Percentiles rank a stretch among this genome's conserved stretches.
phyloP scores from a whole-genome alignment of 2,888 invertebrate species.

The Pinctada fucata region DNA sequence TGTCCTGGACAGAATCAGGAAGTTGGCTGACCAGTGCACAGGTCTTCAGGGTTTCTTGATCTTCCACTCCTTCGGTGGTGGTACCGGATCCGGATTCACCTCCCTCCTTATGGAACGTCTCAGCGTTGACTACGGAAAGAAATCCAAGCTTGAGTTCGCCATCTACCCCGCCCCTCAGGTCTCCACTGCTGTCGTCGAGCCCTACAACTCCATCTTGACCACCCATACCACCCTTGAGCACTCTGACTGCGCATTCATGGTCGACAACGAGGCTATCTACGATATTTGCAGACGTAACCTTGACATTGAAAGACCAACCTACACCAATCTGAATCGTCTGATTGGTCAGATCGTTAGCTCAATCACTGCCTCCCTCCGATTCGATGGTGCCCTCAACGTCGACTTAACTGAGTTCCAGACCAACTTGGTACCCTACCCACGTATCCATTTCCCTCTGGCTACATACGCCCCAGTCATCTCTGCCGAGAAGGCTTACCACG shows the following conservation, averaged over 20 bases:
- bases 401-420: slow-evolving; percentile 76
- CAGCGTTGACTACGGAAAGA: slow-evolving; percentile 86
- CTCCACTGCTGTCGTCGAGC: slow-evolving; percentile 95
- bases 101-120: slow-evolving; percentile 91
- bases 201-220: slow-evolving; percentile 96
- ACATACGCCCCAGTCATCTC: slow-evolving; percentile 95
- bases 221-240: slow-evolving; percentile 96
- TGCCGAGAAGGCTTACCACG: slow-evolving; percentile 94
- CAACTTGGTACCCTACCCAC: slow-evolving; percentile 75
- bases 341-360: slow-evolving; percentile 88
- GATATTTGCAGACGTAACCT: slow-evolving; percentile 90
- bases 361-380: slow-evolving; percentile 78
- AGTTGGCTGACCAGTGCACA: slow-evolving; percentile 71
- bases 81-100: slow-evolving; percentile 84
- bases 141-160: slow-evolving; percentile 81
- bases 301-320: slow-evolving; percentile 90
- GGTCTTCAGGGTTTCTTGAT: slow-evolving; percentile 74
- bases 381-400: slow-evolving; percentile 79
- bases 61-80: slow-evolving; percentile 80
- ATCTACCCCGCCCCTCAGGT: slow-evolving; percentile 94
- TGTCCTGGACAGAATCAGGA: slow-evolving; percentile 86
- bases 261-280: slow-evolving; percentile 92
- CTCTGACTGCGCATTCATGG: slow-evolving; percentile 98
- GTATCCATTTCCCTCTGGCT: slow-evolving; percentile 90
- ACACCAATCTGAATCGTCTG: slow-evolving; percentile 93